Conservation (phyloP, 2,797 vertebrate genomes). For the Lagocephalus sceleratus region DNA sequence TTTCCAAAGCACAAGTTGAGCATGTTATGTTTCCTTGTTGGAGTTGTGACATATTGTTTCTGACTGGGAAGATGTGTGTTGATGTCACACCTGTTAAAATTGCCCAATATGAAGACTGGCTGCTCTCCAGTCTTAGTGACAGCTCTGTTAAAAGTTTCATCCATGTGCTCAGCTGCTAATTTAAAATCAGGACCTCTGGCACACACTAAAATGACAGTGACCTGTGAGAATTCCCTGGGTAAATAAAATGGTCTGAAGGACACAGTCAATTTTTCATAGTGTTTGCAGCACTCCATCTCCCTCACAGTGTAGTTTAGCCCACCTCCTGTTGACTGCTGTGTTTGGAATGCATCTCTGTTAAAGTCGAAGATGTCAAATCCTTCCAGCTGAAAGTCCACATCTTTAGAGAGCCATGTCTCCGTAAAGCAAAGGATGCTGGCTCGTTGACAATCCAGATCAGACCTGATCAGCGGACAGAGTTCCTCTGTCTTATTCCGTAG, state of each 20-base stretch:
- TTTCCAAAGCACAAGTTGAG: not conserved
- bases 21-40: not conserved
- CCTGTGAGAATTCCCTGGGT: not conserved
- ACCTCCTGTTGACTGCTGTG: not conserved
- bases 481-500: not conserved
- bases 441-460: not conserved
- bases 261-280: not conserved
- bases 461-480: not conserved
- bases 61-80: not conserved
- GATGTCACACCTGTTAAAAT: not conserved
- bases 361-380: not conserved
- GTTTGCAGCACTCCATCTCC: not conserved
- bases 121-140: conserved; percentile 1
- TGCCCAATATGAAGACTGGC: not conserved
- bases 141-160: not conserved
- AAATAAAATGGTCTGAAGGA: not conserved
- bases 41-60: conserved; percentile 1
- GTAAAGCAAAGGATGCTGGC: not conserved
- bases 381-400: not conserved
- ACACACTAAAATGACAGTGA: conserved; percentile 1
- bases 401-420: not conserved
- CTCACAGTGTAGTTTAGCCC: conserved; percentile 1
- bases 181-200: not conserved
- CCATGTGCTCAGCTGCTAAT: not conserved
- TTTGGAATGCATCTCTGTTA: not conserved